Conservation (phyloP, 2,888 invertebrate species). For the Diarsia brunnea region DNA sequence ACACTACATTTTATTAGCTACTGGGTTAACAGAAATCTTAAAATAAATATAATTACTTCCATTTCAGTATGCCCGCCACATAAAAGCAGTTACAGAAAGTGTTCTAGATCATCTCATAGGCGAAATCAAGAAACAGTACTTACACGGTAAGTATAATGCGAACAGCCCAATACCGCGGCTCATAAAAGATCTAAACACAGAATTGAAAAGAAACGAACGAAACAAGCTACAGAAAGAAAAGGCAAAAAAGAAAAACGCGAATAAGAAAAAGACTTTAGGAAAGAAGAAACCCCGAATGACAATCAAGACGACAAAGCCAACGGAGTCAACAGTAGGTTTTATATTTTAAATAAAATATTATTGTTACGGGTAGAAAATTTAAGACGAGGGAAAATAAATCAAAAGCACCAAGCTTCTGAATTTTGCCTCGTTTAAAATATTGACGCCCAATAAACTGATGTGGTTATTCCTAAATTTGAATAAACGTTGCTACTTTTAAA, state of each 20-base stretch:
- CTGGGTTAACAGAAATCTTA: not conserved
- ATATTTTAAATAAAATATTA: not conserved
- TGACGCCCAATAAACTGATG: not conserved
- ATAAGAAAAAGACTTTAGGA: constrained; percentile 42
- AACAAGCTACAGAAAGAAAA: constrained; percentile 44
- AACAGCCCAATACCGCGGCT: constrained; percentile 47
- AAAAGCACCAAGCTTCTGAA: not conserved
- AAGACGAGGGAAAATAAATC: not conserved
- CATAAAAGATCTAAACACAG: constrained; percentile 49
- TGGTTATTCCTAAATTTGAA: not conserved
- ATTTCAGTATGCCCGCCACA: constrained; percentile 73
- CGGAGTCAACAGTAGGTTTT: not conserved
- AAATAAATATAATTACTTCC: not conserved
- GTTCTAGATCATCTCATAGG: constrained; percentile 70
- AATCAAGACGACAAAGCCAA: not conserved
- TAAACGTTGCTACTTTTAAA: not conserved
- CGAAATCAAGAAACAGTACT: constrained; percentile 68
- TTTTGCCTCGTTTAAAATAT: no score
- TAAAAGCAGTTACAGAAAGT: constrained; percentile 73
- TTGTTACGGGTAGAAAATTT: not conserved
- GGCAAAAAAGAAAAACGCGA: constrained; percentile 34
- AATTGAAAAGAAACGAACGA: constrained; percentile 57
- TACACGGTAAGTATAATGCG: constrained; percentile 36
- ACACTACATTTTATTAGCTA: not conserved
- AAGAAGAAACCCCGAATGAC: constrained; percentile 38